Conservation (phyloP, 1,140 invertebrate species). For the Bombus soroeensis region DNA sequence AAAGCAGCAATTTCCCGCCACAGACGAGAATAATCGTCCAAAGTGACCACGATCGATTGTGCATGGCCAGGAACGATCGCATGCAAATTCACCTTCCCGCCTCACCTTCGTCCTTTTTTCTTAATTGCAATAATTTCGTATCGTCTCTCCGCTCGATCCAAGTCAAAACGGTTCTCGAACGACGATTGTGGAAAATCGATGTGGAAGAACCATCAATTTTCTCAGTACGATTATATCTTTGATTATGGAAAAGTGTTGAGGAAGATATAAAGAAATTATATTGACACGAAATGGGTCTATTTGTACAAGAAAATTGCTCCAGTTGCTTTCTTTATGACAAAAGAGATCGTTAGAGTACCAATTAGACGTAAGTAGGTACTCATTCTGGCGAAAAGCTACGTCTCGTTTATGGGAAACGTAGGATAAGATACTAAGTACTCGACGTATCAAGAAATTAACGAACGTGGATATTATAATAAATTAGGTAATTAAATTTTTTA, state of each 20-base stretch:
- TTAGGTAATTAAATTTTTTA: neutral
- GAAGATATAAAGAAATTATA: neutral
- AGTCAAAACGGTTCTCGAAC: neutral
- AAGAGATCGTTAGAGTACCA: neutral
- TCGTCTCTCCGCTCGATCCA: neutral
- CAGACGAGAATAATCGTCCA: slow-evolving; percentile 54
- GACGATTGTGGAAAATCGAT: neutral
- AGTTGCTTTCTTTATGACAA: neutral
- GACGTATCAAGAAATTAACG: neutral
- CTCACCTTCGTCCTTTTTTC: neutral
- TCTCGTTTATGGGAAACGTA: neutral
- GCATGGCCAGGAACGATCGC: slow-evolving; percentile 29
- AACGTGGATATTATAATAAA: neutral
- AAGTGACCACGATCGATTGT: slow-evolving; percentile 63
- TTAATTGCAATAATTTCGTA: slow-evolving; percentile 39
- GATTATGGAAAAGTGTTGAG: neutral
- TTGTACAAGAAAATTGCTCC: neutral
- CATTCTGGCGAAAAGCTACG: too few relatives aligned
- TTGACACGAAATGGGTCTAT: neutral
- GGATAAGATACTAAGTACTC: too few relatives aligned
- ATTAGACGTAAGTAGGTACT: neutral
- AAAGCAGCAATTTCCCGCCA: slow-evolving; percentile 57
- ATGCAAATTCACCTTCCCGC: slow-evolving; percentile 14
- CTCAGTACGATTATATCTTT: too few relatives aligned
- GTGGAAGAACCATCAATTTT: neutral